phyloP scores from a whole-genome alignment of 2,888 invertebrate species.

The Notodonta ziczac region DNA sequence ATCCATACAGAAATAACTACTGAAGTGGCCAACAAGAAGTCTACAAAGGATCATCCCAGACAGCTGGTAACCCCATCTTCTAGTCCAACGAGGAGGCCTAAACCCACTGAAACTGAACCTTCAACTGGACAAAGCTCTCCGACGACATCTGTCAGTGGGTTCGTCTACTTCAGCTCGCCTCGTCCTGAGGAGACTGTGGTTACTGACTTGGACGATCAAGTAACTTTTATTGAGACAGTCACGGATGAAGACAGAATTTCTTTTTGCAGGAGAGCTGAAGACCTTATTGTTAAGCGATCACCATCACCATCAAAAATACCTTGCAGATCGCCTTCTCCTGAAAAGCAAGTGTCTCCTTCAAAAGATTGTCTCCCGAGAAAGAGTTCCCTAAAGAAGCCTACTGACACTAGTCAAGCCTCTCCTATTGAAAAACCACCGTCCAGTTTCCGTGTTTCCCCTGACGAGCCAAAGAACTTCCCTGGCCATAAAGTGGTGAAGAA shows the following conservation, averaged over 20 bases:
- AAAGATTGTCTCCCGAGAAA: conserved; percentile 73
- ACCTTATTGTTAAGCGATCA: conserved; percentile 48
- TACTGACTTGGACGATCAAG: conserved; percentile 69
- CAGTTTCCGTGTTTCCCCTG: conserved; percentile 69
- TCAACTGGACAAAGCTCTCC: conserved; percentile 81
- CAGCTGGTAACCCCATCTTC: conserved; percentile 78
- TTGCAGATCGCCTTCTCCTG: conserved; percentile 71
- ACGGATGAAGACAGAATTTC: conserved; percentile 37
- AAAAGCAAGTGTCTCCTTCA: conserved; percentile 55
- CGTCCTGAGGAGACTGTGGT: conserved; percentile 54
- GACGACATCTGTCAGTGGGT: conserved; percentile 83
- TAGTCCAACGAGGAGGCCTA: conserved; percentile 77
- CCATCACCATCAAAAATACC: conserved; percentile 74
- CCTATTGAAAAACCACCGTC: conserved; percentile 74
- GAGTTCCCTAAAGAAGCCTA: conserved; percentile 76
- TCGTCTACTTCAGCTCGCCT: conserved; percentile 74
- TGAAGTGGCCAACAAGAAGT: conserved; percentile 60
- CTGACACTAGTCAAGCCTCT: conserved; percentile 49
- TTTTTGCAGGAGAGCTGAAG: conserved; percentile 45
- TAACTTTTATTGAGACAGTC: conserved; percentile 44
- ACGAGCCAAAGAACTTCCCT: conserved; percentile 49
- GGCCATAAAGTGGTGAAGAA: conserved; percentile 60
- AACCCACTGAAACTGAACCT: conserved; percentile 58
- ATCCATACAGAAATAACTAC: conserved; percentile 58
- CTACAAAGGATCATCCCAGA: conserved; percentile 59